Evolutionary conservation across 2,113 vertebrate genomes (phyloP).

Genomic region (Accipiter cooperii): DNA sequence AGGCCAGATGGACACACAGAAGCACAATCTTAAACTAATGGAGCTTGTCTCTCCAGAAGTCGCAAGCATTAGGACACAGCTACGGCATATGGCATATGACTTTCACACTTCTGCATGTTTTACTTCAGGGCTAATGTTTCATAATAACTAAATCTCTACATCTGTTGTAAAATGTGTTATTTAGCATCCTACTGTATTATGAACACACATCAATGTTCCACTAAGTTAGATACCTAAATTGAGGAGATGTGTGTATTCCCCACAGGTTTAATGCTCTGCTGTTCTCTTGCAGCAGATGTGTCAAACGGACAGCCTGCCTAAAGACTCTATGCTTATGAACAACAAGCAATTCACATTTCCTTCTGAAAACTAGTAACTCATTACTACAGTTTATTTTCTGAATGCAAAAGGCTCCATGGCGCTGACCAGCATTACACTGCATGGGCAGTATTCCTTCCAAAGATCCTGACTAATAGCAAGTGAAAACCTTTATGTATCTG

Average conservation of each 20-base stretch:
- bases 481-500: background rate
- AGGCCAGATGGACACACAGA: background rate
- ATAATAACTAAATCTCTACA: background rate
- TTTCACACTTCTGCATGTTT: background rate
- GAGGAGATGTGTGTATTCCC: background rate
- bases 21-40: background rate
- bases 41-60: background rate
- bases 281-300: background rate
- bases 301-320: background rate
- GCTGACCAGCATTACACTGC: background rate
- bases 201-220: background rate
- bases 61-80: background rate
- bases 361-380: background rate
- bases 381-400: background rate
- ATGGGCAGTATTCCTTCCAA: background rate
- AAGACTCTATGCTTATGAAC: background rate
- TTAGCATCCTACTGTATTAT: background rate
- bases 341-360: background rate
- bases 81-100: background rate
- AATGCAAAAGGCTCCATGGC: background rate
- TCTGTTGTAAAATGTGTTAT: background rate
- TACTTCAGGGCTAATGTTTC: background rate
- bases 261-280: background rate
- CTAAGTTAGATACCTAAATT: background rate
- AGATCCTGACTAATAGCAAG: background rate